Evolutionary conservation across 2,888 invertebrate genomes (phyloP).

Genomic region (Bellardia bayeri): DNA sequence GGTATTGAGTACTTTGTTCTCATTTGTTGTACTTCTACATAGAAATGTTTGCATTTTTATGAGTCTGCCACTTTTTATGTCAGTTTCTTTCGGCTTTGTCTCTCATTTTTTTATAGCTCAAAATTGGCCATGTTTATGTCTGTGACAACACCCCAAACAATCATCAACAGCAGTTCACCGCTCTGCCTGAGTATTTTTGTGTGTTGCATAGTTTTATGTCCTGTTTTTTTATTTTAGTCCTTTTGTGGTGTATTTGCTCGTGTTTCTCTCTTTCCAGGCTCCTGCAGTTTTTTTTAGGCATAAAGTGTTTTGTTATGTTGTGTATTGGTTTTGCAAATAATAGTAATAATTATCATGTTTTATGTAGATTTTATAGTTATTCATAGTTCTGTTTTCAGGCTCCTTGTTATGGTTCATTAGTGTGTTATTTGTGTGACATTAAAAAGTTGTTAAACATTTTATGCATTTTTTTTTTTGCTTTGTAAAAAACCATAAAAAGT

Average conservation of each 20-base stretch:
- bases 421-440: conserved; percentile 23
- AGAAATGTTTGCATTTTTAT: conserved; percentile 40
- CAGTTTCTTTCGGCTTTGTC: not conserved
- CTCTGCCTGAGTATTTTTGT: not conserved
- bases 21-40: not conserved
- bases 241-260: conserved; percentile 5
- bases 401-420: conserved; percentile 64
- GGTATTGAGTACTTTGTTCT: not conserved
- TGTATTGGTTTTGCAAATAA: conserved; percentile 44
- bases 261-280: not conserved
- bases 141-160: conserved; percentile 40
- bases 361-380: not conserved
- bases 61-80: conserved; percentile 4
- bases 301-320: conserved; percentile 17
- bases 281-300: conserved; percentile 36
- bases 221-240: not conserved
- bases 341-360: conserved; percentile 51
- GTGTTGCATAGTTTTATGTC: conserved; percentile 26
- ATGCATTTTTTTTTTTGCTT: conserved; percentile 50
- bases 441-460: conserved; percentile 66
- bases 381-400: not conserved
- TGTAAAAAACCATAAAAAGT: not conserved
- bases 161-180: not conserved
- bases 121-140: conserved; percentile 48
- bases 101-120: conserved; percentile 24